A percentile compares a stretch with the other conserved stretches of the same genome.
phyloP scores from a whole-genome alignment of 2,888 invertebrate genomes.

The Anorthoa munda region DNA sequence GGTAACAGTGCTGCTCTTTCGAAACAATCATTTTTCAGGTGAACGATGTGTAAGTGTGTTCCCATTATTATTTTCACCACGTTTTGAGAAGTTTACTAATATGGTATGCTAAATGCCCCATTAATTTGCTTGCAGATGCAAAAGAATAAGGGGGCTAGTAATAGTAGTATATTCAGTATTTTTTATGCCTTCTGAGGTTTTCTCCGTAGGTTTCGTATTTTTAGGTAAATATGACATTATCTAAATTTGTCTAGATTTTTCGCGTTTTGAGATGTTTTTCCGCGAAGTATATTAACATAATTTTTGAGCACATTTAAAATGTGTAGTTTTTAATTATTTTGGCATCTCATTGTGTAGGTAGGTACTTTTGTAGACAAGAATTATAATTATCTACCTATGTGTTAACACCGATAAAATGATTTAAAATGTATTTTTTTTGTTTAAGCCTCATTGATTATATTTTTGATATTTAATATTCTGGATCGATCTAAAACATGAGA shows the following conservation, averaged over 20 bases:
- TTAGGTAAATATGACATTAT: not conserved
- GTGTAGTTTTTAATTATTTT: conserved; percentile 32
- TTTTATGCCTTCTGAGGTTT: not conserved
- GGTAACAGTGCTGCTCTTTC: not conserved
- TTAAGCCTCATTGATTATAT: conserved; percentile 22
- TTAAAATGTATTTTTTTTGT: not conserved
- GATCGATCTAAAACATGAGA: conserved; percentile 13
- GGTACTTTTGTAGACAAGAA: conserved; percentile 29
- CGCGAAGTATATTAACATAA: not conserved
- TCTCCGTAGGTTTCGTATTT: not conserved
- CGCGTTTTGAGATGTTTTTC: not conserved
- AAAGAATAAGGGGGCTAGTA: not conserved
- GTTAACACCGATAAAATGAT: conserved; percentile 23
- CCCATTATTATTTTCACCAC: not conserved
- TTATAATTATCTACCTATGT: conserved; percentile 2
- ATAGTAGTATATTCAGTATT: no score
- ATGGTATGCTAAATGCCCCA: not conserved
- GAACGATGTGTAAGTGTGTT: not conserved
- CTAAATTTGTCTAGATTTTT: not conserved
- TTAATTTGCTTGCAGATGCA: not conserved
- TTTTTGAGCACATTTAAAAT: conserved; percentile 35
- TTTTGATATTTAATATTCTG: conserved; percentile 24
- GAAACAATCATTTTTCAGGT: not conserved
- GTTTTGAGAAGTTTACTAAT: conserved; percentile 2
- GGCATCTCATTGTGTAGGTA: conserved; percentile 57